A percentile compares a stretch with the other conserved stretches of the same genome.
Conservation (phyloP, 2,113 vertebrate species). For the Hemicordylus capensis region DNA sequence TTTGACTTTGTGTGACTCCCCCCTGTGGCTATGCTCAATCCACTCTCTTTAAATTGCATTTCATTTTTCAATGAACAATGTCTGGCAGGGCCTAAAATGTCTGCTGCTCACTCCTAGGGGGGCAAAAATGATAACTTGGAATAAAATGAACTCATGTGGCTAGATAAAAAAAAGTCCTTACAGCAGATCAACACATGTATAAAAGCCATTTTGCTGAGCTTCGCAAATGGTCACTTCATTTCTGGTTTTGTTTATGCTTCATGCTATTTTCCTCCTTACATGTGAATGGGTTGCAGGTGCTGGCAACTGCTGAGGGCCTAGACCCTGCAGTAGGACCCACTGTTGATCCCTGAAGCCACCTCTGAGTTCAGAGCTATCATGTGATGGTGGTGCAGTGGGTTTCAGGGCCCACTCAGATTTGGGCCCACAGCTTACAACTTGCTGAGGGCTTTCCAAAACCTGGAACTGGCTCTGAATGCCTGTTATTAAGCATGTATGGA, state of each 20-base stretch:
- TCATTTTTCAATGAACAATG: constrained; percentile 44
- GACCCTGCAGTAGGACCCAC: too few species aligned
- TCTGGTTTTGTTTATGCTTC: not conserved
- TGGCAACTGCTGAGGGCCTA: too few species aligned
- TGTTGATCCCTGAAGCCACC: too few species aligned
- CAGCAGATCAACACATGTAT: not conserved
- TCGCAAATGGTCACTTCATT: not conserved
- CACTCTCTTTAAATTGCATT: constrained; percentile 47
- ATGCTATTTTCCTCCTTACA: not conserved
- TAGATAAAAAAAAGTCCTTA: not conserved
- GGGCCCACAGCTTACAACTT: too few species aligned
- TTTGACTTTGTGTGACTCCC: constrained; percentile 34
- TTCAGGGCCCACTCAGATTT: too few species aligned
- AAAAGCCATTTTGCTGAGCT: not conserved
- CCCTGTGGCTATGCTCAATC: constrained; percentile 38
- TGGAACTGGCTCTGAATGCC: too few species aligned
- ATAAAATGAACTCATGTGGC: constrained; percentile 2
- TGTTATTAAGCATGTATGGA: too few species aligned
- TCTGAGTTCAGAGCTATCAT: too few species aligned
- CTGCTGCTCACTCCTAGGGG: constrained; percentile 1
- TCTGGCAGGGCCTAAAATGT: constrained; percentile 32
- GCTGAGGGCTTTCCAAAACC: too few species aligned
- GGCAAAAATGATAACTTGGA: constrained; percentile 4
- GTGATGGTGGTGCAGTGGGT: too few species aligned
- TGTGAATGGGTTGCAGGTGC: not conserved